Evolutionary conservation across 2,113 vertebrate genomes (phyloP).

Genomic region (Myocastor coypus): DNA sequence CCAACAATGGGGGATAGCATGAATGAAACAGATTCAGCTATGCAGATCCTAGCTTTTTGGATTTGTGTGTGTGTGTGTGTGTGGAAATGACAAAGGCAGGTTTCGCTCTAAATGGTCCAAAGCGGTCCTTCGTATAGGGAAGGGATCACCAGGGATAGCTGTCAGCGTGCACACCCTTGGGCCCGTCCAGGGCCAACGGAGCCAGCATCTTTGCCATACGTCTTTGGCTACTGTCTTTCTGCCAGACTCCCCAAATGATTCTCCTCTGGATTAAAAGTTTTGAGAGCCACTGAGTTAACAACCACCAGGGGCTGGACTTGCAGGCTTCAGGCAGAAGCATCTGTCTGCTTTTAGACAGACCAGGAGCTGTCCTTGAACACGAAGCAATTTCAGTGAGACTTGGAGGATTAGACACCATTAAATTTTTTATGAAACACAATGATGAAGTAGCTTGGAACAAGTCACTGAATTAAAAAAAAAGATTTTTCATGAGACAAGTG

Average conservation of each 20-base stretch:
- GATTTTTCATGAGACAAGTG: slow-evolving; percentile 65
- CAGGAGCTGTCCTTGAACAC: slow-evolving; percentile 8
- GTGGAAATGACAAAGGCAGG: not conserved
- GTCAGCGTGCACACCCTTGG: not conserved
- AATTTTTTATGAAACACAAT: slow-evolving; percentile 67
- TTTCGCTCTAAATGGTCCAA: not conserved
- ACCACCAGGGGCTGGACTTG: not conserved
- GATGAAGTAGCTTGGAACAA: slow-evolving; percentile 67
- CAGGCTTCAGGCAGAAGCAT: slow-evolving; percentile 6
- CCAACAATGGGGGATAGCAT: not conserved
- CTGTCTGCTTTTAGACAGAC: slow-evolving; percentile 29
- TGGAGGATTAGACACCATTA: slow-evolving; percentile 50
- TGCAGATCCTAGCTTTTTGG: not conserved
- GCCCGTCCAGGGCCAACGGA: not conserved
- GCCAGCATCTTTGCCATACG: not conserved
- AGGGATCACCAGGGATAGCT: not conserved
- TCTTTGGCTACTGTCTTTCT: not conserved
- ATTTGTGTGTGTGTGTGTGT: not conserved
- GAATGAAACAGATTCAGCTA: not conserved
- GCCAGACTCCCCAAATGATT: not conserved
- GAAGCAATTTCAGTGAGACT: slow-evolving; percentile 45
- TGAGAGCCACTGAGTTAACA: not conserved
- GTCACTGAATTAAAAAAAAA: slow-evolving; percentile 70
- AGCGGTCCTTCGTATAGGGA: not conserved
- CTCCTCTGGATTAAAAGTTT: not conserved